Percentiles rank a stretch among this genome's conserved stretches.
Conservation (phyloP, 2,797 vertebrate species). For the Rhynchonycteris naso region DNA sequence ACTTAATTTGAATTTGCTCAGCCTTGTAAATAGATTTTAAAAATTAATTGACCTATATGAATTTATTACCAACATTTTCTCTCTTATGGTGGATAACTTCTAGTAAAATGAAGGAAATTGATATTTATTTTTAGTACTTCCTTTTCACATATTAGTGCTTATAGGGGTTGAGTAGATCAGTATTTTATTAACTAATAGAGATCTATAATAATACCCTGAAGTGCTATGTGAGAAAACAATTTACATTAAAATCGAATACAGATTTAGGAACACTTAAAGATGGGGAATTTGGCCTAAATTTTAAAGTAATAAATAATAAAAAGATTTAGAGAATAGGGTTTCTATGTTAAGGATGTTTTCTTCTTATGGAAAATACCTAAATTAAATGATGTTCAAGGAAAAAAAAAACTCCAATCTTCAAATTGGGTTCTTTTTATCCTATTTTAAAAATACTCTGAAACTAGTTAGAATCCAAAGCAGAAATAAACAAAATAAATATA, state of each 20-base stretch:
- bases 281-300: neutral
- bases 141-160: neutral
- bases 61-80: constrained; percentile 66
- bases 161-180: neutral
- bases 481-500: neutral
- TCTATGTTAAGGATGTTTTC: neutral
- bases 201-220: neutral
- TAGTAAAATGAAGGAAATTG: constrained; percentile 58
- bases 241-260: neutral
- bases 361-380: neutral
- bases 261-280: neutral
- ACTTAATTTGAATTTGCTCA: constrained; percentile 74
- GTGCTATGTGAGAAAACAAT: neutral
- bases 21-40: constrained; percentile 76
- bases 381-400: neutral
- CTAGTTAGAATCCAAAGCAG: neutral
- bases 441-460: neutral
- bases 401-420: neutral
- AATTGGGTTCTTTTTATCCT: neutral
- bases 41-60: constrained; percentile 72
- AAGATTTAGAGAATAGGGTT: neutral
- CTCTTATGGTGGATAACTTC: constrained; percentile 39
- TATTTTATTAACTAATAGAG: neutral
- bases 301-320: constrained; percentile 30
- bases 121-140: neutral